phyloP scores from a whole-genome alignment of 2,113 vertebrate genomes.

The Saccopteryx leptura region DNA sequence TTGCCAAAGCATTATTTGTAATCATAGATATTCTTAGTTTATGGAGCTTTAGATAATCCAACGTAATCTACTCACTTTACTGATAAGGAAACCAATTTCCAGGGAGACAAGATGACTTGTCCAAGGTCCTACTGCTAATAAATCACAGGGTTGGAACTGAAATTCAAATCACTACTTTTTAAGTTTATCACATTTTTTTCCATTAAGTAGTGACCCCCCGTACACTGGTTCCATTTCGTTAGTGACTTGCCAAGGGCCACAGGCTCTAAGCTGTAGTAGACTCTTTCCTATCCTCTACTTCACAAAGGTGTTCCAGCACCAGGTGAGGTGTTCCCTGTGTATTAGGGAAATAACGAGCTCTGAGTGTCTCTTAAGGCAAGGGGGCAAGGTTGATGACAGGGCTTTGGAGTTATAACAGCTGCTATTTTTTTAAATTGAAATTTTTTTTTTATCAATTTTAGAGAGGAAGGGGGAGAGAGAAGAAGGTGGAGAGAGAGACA shows the following conservation, averaged over 20 bases:
- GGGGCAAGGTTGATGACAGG: background rate
- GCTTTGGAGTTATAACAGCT: background rate
- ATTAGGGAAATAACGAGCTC: background rate
- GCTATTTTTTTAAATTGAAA: background rate
- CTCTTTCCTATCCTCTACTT: background rate
- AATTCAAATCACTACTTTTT: background rate
- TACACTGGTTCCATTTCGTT: background rate
- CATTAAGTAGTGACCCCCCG: background rate
- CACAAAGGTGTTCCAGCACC: background rate
- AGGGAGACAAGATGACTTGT: background rate
- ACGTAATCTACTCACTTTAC: background rate
- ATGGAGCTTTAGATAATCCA: background rate
- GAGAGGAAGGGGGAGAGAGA: too few relatives aligned
- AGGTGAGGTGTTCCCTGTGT: background rate
- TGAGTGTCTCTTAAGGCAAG: background rate
- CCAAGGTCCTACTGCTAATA: background rate
- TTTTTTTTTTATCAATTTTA: too few relatives aligned
- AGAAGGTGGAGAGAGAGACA: too few relatives aligned
- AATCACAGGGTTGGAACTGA: background rate
- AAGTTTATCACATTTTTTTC: background rate
- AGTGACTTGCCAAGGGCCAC: background rate
- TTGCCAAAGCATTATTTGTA: background rate
- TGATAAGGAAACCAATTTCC: background rate
- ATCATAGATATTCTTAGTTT: background rate
- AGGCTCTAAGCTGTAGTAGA: background rate